Evolutionary conservation across 2,113 vertebrate genomes (phyloP), one percentile per base, ranked within the genome.

Genomic region (Promerops cafer): DNA sequence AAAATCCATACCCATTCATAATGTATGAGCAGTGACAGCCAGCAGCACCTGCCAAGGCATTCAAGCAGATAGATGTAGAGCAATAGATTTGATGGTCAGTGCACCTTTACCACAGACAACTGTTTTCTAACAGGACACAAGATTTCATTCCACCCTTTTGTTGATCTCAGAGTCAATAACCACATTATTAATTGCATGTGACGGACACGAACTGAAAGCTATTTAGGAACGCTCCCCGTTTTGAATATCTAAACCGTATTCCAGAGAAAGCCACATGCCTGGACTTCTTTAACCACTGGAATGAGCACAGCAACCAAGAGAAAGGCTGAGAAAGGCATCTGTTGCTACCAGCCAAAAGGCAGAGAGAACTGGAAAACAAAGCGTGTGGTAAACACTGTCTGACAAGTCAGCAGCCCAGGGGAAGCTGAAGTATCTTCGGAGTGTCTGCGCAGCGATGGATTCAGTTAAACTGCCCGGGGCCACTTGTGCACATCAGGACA

Each of bases 371-470:
- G 74, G 70, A 70, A 92, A 87, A 91, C 37, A 92, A 91, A n/a
- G 16, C 17, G 42, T 61, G 42, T 31, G 50, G 68, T 78, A 78
- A 93, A 70, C 2, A 4, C 47, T 88, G 90, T 50, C 63, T 82
- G 52, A 70, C 74, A 70, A 70, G 47, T 16, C 60, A 71, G 69
- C 64, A 59, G 56, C 47, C 40, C 50, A 84, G n/a, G 16, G 69
- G 61, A 90, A 79, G 21, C 40, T 4, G 0, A 57, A 60, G 22
- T 16, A 31, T 49, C 68, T n/a, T 71, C 6, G 0, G 53, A 56
- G 44, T 3, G 21, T 20, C 64, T 78, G 28, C 18, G 24, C 10
- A 2, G 4, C 0, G 0, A 22, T 35, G 17, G 26, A 74, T 4
- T 54, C 14, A 22, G 24, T 11, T 47, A 13, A 70, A 65, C 22